A percentile compares a stretch with the other conserved stretches of the same genome.
phyloP scores from a whole-genome alignment of 2,888 invertebrate genomes.

The Rhagonycha lutea region DNA sequence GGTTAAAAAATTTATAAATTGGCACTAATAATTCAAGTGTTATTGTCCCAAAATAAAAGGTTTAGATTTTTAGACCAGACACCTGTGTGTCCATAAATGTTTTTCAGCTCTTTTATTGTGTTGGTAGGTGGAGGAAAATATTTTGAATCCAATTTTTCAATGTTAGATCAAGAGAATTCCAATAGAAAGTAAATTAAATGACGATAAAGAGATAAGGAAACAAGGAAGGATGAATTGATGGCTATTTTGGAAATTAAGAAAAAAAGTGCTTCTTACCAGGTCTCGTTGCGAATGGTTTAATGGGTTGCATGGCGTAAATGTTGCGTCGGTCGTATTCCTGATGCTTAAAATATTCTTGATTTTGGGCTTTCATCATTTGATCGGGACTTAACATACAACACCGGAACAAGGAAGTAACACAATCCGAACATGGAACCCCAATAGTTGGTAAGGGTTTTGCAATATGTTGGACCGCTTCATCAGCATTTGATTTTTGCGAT shows the following conservation, averaged over 20 bases:
- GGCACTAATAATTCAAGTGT: neutral
- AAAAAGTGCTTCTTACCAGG: conserved; percentile 39
- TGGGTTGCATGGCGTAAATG: conserved; percentile 50
- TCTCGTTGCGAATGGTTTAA: conserved; percentile 53
- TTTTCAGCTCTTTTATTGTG: neutral
- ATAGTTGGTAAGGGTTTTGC: conserved; percentile 48
- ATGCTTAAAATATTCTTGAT: conserved; percentile 20
- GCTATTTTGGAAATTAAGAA: no score
- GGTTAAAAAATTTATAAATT: neutral
- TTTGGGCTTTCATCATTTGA: conserved; percentile 11
- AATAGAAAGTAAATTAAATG: no score
- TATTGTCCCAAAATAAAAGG: neutral
- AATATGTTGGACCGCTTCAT: conserved; percentile 18
- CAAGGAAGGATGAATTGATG: no score
- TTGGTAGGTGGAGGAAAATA: neutral
- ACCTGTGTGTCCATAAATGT: neutral
- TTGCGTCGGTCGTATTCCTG: conserved; percentile 21
- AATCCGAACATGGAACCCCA: conserved; percentile 64
- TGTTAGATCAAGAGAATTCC: no score
- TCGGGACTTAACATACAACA: conserved; percentile 58
- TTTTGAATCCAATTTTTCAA: neutral
- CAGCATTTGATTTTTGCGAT: conserved; percentile 8
- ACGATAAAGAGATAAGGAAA: no score
- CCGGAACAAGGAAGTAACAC: conserved; percentile 66
- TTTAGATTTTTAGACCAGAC: neutral